Evolutionary conservation across 2,888 invertebrate genomes (phyloP), one percentile per base, ranked within the genome.

Genomic region (Epistrophella euchroma): DNA sequence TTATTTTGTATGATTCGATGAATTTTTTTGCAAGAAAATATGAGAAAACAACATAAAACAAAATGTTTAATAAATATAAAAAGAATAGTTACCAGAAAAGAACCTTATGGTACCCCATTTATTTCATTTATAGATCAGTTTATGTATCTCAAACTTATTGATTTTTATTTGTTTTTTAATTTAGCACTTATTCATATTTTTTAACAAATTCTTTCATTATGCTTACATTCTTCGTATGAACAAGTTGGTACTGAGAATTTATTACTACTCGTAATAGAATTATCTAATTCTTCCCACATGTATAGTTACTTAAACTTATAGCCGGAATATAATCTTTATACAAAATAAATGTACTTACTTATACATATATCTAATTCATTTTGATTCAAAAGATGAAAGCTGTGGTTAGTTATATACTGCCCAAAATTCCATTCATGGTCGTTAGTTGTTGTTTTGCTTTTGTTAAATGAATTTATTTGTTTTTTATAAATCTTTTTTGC

Each of bases 341-440:
- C 19, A 37, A 19, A 56, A 73, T 66, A 52, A 28, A 73, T 75
- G 75, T 64, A 74, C 78, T 78, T 70, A 4, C 6, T 5, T 6
- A 28, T 5, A 28, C 6, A 37, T 35, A 19, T 50, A 64, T 47
- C 74, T 79, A 52, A 64, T 75, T 71, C 64, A 75, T 45, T 74
- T 74, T 28, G 19, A 62, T 71, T 80, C 66, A 28, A 80, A 22
- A n/a, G 28, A 66, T 37, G 40, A 76, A 80, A 80, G 52, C 71
- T 58, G 9, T 4, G 66, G 79, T 75, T 75, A 78, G n/a, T 1
- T 47, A 25, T 64, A 78, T 78, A 70, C 64, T 84, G 83, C 74
- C 71, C 70, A 73, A 84, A 79, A 84, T 84, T 79, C 84, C 75
- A 80, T 66, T 72, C 80, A 75, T 71, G 66, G 75, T 70, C 71